A percentile compares a stretch with the other conserved stretches of the same genome.
Evolutionary conservation across 2,888 invertebrate genomes (phyloP).

Genomic region (Lithophane leautieri): DNA sequence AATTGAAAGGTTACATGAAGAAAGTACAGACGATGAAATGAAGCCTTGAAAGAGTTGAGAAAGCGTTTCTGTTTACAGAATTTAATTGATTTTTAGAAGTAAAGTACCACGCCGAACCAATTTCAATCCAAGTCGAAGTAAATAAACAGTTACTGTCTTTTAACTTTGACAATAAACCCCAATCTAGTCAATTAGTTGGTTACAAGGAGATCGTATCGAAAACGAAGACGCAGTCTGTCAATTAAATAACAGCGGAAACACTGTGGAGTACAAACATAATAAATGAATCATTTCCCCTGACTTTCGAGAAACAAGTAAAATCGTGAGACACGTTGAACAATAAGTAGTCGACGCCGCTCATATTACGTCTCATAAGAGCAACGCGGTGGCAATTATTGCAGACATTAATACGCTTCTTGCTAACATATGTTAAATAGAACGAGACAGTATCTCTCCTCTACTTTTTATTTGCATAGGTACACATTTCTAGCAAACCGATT

Average conservation of each 20-base stretch:
- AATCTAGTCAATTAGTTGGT: conserved; percentile 51
- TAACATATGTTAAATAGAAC: conserved; percentile 63
- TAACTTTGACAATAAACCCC: conserved; percentile 42
- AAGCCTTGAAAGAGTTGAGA: conserved; percentile 9
- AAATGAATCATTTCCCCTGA: conserved; percentile 81
- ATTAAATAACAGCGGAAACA: conserved; percentile 71
- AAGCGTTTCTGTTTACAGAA: conserved; percentile 8
- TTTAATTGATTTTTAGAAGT: conserved; percentile 21
- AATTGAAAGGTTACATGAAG: not conserved
- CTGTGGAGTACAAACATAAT: conserved; percentile 68
- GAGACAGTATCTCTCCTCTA: conserved; percentile 44
- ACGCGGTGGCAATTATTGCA: conserved; percentile 56
- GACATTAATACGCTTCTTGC: conserved; percentile 57
- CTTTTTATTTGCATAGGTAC: conserved; percentile 40
- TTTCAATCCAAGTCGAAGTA: conserved; percentile 34
- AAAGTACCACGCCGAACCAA: conserved; percentile 23
- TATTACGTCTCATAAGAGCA: conserved; percentile 67
- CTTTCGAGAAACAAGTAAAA: conserved; percentile 87
- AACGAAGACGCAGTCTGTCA: conserved; percentile 63
- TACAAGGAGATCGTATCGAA: conserved; percentile 59
- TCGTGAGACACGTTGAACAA: conserved; percentile 84
- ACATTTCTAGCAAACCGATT: conserved; percentile 17
- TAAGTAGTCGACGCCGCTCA: conserved; percentile 69
- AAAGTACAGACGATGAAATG: not conserved
- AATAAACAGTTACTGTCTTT: conserved; percentile 32